A percentile compares a stretch with the other conserved stretches of the same genome.
phyloP scores from a whole-genome alignment of 2,888 invertebrate genomes.

The Eumerus sabulonum region DNA sequence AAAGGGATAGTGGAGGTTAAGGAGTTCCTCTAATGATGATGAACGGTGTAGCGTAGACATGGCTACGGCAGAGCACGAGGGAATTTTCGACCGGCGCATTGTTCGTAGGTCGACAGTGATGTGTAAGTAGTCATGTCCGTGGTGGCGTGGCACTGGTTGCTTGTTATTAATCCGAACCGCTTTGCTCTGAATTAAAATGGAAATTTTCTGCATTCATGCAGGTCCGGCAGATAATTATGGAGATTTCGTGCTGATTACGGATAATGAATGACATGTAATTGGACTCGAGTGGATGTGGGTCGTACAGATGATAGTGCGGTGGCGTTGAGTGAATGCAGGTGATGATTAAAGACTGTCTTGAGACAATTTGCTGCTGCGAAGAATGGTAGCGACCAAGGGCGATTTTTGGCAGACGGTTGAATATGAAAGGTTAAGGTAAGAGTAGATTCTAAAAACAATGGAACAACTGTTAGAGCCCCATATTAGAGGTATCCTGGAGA shows the following conservation, averaged over 20 bases:
- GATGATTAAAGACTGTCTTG: conserved; percentile 43
- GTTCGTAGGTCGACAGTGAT: conserved; percentile 12
- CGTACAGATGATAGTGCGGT: conserved; percentile 10
- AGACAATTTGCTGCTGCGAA: conserved; percentile 37
- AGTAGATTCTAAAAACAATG: too few species aligned
- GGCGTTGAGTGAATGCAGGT: conserved; percentile 15
- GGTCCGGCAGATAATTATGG: conserved; percentile 60
- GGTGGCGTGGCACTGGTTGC: conserved; percentile 18
- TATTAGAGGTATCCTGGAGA: too few species aligned
- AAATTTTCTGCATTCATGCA: conserved; percentile 43
- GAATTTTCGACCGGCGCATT: conserved; percentile 38
- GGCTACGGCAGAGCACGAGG: conserved; percentile 3
- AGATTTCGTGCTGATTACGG: conserved; percentile 65
- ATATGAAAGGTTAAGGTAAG: too few species aligned
- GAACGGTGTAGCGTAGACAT: conserved; percentile 20
- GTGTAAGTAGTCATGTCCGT: neutral
- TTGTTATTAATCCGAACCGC: conserved; percentile 37
- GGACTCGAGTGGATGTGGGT: conserved; percentile 53
- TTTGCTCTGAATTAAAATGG: conserved; percentile 54
- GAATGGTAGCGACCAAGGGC: conserved; percentile 10
- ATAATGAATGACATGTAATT: conserved; percentile 68
- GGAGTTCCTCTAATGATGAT: conserved; percentile 52
- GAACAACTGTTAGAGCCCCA: too few species aligned
- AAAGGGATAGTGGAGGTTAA: neutral
- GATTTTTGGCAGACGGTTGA: neutral